Evolutionary conservation across 2,797 vertebrate genomes (phyloP).

Genomic region (Pseudomugil tenellus): DNA sequence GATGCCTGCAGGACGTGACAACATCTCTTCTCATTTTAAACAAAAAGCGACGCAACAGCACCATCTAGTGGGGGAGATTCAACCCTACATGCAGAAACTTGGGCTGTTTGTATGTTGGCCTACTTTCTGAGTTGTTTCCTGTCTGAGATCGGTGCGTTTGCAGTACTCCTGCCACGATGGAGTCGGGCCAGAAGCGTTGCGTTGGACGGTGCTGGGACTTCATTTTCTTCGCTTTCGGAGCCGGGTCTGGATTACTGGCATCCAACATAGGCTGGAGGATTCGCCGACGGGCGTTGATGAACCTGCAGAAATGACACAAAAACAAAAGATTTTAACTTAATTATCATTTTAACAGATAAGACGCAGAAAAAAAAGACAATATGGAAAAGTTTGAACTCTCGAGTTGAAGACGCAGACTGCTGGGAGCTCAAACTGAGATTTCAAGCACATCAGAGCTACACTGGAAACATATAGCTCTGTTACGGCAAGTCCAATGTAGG

Average conservation of each 20-base stretch:
- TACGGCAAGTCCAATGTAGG: background rate
- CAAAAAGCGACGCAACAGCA: slow-evolving; percentile 17
- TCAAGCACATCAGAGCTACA: background rate
- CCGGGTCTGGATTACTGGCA: slow-evolving; percentile 96
- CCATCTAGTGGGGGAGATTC: slow-evolving; percentile 46
- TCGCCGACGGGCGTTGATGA: slow-evolving; percentile 96
- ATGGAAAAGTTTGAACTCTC: background rate
- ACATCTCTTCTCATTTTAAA: background rate
- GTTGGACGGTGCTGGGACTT: slow-evolving; percentile 98
- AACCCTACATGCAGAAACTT: background rate
- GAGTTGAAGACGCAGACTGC: background rate
- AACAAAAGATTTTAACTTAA: background rate
- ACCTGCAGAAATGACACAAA: slow-evolving; percentile 78
- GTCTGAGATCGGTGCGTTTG: slow-evolving; percentile 90
- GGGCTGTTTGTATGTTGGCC: slow-evolving; percentile 38
- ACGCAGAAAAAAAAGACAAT: background rate
- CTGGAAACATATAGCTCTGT: background rate
- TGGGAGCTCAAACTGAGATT: background rate
- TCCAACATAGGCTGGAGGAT: slow-evolving; percentile 98
- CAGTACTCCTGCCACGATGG: slow-evolving; percentile 94
- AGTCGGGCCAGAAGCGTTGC: slow-evolving; percentile 98
- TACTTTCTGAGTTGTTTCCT: slow-evolving; percentile 91
- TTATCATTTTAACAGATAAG: background rate
- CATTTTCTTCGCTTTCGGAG: slow-evolving; percentile 99
- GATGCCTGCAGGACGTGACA: background rate